phyloP scores from a whole-genome alignment of 2,797 vertebrate genomes.

The Phalloptychus januarius region DNA sequence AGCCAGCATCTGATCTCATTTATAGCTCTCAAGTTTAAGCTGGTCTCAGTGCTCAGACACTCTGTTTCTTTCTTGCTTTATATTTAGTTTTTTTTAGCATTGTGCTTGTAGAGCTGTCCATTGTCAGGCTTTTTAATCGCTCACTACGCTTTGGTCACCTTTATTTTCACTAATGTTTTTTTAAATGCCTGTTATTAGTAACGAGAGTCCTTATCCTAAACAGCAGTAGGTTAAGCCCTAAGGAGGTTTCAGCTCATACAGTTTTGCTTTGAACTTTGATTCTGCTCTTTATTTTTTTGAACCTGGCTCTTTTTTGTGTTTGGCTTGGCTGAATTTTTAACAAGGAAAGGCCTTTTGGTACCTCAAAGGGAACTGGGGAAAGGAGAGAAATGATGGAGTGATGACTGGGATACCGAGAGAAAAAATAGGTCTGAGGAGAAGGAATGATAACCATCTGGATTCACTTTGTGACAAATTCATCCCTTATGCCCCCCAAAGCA shows the following conservation, averaged over 20 bases:
- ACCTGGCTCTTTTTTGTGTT: slow-evolving; percentile 57
- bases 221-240: slow-evolving; percentile 32
- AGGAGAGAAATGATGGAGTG: slow-evolving; percentile 59
- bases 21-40: slow-evolving; percentile 49
- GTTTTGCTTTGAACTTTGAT: slow-evolving; percentile 52
- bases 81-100: not conserved
- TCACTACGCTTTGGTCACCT: slow-evolving; percentile 2
- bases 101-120: not conserved
- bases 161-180: not conserved
- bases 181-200: slow-evolving; percentile 23
- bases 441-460: slow-evolving; percentile 74
- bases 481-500: slow-evolving; percentile 53
- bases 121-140: slow-evolving; percentile 10
- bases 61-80: slow-evolving; percentile 25
- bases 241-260: slow-evolving; percentile 36
- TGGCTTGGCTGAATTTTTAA: slow-evolving; percentile 66
- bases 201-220: slow-evolving; percentile 28
- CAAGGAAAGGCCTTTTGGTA: slow-evolving; percentile 40
- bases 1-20: slow-evolving; percentile 65
- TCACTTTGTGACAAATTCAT: slow-evolving; percentile 71
- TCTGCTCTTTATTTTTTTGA: slow-evolving; percentile 49
- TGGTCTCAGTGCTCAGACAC: slow-evolving; percentile 34
- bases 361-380: slow-evolving; percentile 20
- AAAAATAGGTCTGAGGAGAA: slow-evolving; percentile 30
- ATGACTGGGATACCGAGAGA: slow-evolving; percentile 61